Conservation (phyloP, 1,140 invertebrate genomes). For the Diachasma alloeum region DNA sequence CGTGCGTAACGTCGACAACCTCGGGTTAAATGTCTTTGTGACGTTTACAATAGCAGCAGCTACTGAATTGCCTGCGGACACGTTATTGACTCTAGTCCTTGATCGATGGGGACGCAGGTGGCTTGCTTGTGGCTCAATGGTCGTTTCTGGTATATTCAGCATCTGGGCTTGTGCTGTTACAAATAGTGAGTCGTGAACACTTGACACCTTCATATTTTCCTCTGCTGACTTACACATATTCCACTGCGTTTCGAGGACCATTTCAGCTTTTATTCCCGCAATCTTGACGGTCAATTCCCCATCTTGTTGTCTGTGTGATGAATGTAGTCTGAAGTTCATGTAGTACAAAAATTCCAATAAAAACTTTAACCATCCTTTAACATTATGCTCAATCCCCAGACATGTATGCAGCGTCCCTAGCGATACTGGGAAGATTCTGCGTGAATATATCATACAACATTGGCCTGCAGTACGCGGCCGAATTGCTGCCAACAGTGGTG, state of each 20-base stretch:
- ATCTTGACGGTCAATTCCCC: too few relatives aligned
- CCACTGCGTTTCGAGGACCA: too few relatives aligned
- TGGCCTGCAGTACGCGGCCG: conserved; percentile 87
- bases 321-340: too few relatives aligned
- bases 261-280: too few relatives aligned
- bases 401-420: conserved; percentile 73
- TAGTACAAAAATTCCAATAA: too few relatives aligned
- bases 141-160: conserved; percentile 82
- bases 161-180: conserved; percentile 77
- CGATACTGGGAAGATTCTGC: conserved; percentile 81
- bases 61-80: conserved; percentile 84
- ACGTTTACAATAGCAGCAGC: conserved; percentile 85
- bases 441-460: conserved; percentile 91
- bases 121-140: conserved; percentile 82
- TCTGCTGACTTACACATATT: too few relatives aligned
- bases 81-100: conserved; percentile 79
- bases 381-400: conserved; percentile 56
- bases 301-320: too few relatives aligned
- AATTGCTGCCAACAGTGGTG: conserved; percentile 86
- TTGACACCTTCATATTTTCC: too few relatives aligned
- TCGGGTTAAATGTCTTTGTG: conserved; percentile 81
- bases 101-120: conserved; percentile 86
- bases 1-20: conserved; percentile 81
- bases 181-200: conserved; percentile 62
- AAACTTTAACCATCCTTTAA: conserved; percentile 1